Percentiles rank a stretch among this genome's conserved stretches.
phyloP scores from a whole-genome alignment of 2,797 vertebrate species.

The Etheostoma perlongum region DNA sequence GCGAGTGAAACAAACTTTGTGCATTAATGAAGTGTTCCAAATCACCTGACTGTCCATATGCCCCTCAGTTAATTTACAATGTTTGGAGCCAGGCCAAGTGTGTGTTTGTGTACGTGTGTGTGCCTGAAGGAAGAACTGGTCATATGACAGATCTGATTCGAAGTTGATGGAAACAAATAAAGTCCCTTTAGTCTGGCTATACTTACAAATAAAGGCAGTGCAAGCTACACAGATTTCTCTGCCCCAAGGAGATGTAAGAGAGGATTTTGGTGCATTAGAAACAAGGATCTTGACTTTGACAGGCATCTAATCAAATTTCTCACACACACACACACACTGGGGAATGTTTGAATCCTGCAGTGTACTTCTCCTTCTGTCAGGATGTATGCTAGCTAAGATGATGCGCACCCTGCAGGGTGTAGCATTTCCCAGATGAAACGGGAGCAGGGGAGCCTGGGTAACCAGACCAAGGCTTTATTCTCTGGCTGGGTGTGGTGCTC shows the following conservation, averaged over 20 bases:
- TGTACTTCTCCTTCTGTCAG: conserved; percentile 42
- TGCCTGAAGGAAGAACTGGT: conserved; percentile 12
- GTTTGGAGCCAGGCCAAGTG: conserved; percentile 16
- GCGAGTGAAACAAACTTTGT: conserved; percentile 38
- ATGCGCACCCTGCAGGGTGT: conserved; percentile 75
- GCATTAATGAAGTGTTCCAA: conserved; percentile 27
- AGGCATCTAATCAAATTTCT: conserved; percentile 30
- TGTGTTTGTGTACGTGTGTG: conserved; percentile 3
- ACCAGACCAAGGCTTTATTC: conserved; percentile 79
- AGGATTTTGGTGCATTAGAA: conserved; percentile 35
- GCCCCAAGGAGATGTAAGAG: not conserved
- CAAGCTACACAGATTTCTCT: not conserved
- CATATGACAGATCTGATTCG: conserved; percentile 6
- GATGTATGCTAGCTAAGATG: conserved; percentile 50
- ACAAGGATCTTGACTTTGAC: conserved; percentile 33
- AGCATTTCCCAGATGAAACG: conserved; percentile 75
- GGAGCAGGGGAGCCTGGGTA: conserved; percentile 74
- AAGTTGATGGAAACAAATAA: conserved; percentile 3
- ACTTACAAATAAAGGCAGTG: not conserved
- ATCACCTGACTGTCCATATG: conserved; percentile 31
- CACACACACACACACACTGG: conserved; percentile 2
- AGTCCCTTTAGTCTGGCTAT: not conserved
- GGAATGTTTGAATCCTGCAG: conserved; percentile 47
- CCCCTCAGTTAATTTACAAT: conserved; percentile 18
- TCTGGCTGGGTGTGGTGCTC: conserved; percentile 73